phyloP scores from a whole-genome alignment of 2,888 invertebrate species.

The Synergus itoensis region DNA sequence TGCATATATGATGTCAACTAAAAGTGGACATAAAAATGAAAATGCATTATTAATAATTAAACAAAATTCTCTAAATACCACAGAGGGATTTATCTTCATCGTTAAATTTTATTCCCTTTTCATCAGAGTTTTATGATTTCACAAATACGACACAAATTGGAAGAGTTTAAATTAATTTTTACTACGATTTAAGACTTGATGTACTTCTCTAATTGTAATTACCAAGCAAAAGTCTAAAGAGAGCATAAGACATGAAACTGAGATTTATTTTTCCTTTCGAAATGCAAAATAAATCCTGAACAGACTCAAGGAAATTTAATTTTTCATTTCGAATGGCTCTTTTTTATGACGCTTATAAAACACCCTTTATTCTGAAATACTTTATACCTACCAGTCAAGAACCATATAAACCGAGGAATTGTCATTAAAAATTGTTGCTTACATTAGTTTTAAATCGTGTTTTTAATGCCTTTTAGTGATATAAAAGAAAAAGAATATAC shows the following conservation, averaged over 20 bases:
- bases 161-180: not conserved
- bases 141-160: too few species aligned
- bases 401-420: not conserved
- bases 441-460: not conserved
- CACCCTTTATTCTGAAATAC: slow-evolving; percentile 6
- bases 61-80: not conserved
- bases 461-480: too few species aligned
- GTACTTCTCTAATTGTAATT: not conserved
- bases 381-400: not conserved
- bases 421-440: not conserved
- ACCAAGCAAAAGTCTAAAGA: not conserved
- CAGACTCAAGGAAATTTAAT: slow-evolving; percentile 33
- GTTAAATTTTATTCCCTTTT: too few species aligned
- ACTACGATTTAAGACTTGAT: not conserved
- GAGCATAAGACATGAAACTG: not conserved
- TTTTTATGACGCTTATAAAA: slow-evolving; percentile 33
- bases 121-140: too few species aligned
- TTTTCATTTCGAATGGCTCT: not conserved
- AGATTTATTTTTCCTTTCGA: slow-evolving; percentile 22
- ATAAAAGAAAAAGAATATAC: too few species aligned
- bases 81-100: too few species aligned
- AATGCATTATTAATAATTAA: not conserved
- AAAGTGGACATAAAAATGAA: not conserved
- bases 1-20: not conserved
- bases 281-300: too few species aligned